Conservation (phyloP, 2,113 vertebrate species). For the Polypterus bichir region DNA sequence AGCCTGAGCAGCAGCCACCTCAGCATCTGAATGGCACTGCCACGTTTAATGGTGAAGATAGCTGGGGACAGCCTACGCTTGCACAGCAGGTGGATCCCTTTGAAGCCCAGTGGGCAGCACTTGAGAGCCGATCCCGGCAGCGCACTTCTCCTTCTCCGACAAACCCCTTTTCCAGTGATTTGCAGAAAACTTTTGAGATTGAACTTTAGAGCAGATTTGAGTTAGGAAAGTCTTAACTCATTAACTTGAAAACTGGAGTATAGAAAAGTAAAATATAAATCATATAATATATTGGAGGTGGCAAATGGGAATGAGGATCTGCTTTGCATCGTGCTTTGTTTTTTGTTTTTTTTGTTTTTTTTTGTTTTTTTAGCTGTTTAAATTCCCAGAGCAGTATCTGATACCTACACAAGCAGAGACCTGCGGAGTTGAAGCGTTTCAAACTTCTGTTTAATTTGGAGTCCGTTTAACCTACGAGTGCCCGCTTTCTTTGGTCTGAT, state of each 20-base stretch:
- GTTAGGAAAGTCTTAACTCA: slow-evolving; percentile 8
- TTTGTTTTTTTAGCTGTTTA: not conserved
- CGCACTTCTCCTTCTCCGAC: slow-evolving; percentile 87
- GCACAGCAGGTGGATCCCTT: slow-evolving; percentile 65
- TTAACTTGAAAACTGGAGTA: not conserved
- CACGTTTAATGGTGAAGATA: slow-evolving; percentile 73
- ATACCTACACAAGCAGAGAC: slow-evolving; percentile 12
- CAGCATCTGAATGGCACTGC: slow-evolving; percentile 59
- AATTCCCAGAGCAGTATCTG: slow-evolving; percentile 4
- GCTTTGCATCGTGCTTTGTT: slow-evolving; percentile 4
- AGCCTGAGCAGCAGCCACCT: slow-evolving; percentile 39
- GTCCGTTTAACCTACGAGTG: not conserved
- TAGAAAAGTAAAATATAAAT: not conserved
- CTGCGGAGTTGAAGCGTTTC: slow-evolving; percentile 19
- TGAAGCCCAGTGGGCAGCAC: slow-evolving; percentile 89
- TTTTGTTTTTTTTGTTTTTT: not conserved
- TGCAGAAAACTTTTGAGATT: slow-evolving; percentile 97
- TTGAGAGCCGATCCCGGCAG: slow-evolving; percentile 79
- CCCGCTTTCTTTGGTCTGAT: slow-evolving; percentile 10
- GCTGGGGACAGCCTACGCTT: slow-evolving; percentile 44
- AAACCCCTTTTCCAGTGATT: slow-evolving; percentile 93
- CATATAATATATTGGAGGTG: slow-evolving; percentile 1
- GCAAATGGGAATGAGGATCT: slow-evolving; percentile 14
- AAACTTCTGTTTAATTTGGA: not conserved
- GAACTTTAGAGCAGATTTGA: slow-evolving; percentile 66